Conservation (phyloP, 2,888 invertebrate genomes). For the Drosophila prostipennis region DNA sequence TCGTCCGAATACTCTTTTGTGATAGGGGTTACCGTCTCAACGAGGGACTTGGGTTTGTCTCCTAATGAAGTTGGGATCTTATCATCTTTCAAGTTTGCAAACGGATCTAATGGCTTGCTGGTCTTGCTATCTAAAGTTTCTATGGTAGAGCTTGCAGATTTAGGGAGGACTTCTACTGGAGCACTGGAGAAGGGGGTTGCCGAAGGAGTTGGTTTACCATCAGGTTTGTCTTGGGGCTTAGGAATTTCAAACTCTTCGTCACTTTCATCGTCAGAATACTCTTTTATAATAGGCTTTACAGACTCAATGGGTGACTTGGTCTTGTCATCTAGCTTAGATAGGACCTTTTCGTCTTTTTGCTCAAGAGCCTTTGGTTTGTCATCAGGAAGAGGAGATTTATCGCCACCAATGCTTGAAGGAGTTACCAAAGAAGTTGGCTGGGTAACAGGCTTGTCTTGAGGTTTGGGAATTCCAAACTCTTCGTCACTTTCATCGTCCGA, state of each 20-base stretch:
- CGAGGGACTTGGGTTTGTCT: neutral
- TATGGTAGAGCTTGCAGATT: no score
- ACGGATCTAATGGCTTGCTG: neutral
- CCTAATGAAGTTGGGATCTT: conserved; percentile 1
- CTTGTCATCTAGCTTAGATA: neutral
- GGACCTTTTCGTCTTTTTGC: neutral
- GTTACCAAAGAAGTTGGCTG: neutral
- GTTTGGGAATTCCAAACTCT: neutral
- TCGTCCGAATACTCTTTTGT: conserved; percentile 16
- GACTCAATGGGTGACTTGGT: neutral
- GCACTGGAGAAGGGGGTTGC: neutral
- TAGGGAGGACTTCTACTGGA: neutral
- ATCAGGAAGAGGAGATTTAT: conserved; percentile 1
- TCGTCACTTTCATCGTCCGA: conserved; percentile 23
- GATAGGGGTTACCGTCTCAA: conserved; percentile 21
- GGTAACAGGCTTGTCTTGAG: neutral
- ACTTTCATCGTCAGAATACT: conserved; percentile 17
- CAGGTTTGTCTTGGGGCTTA: neutral
- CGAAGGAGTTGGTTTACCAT: neutral
- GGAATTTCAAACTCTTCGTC: neutral
- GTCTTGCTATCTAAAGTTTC: no score
- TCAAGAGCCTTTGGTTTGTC: neutral
- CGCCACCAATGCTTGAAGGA: neutral
- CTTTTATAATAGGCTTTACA: neutral
- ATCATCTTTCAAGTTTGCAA: neutral